Evolutionary conservation across 2,888 invertebrate genomes (phyloP), one percentile per base, ranked within the genome.

Genomic region (Ptychoptera contaminata): DNA sequence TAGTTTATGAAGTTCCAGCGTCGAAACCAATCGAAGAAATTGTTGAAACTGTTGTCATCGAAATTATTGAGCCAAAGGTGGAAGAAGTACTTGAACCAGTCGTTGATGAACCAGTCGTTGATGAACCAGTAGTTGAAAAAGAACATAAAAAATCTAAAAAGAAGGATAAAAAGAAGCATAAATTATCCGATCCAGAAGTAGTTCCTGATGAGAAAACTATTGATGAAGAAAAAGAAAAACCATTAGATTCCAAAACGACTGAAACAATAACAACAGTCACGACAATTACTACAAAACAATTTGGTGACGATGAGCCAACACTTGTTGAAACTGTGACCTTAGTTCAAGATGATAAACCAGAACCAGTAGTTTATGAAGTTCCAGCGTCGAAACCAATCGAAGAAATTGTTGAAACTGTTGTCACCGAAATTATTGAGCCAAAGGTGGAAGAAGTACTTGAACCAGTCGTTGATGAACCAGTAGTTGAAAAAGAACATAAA

Each of bases 21-120:
- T 31, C 40, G 63, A 63, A 51, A 62, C 63, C 0, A 63, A 63
- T 47, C 62, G 63, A 31, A 11, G 58, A 63, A 50, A 56, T 63
- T 32, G 58, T 63, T 0, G 58, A 49, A 38, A 62, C 61, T 37
- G 58, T 61, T 0, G 61, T 61, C 0, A 29, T 14, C 32, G 41
- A 42, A 29, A 14, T 1, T 14, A 16, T 10, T 11, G 32, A 43
- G 15, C 12, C 15, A 42, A 16, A 43, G 6, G 11, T 16, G 16
- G 34, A 46, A 37, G 8, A 14, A 37, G 1, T 16, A 2, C 8
- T 40, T 6, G 14, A 43, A 39, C 11, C 34, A 15, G 0, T n/a
- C n/a, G n/a, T n/a, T n/a, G n/a, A n/a, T n/a, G n/a, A n/a, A n/a
- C n/a, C n/a, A n/a, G n/a, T 11, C 11, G 38, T 43, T 29, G 23